Evolutionary conservation across 2,888 invertebrate species (phyloP), one percentile per base, ranked within the genome.

Genomic region (Chouioia cunea): DNA sequence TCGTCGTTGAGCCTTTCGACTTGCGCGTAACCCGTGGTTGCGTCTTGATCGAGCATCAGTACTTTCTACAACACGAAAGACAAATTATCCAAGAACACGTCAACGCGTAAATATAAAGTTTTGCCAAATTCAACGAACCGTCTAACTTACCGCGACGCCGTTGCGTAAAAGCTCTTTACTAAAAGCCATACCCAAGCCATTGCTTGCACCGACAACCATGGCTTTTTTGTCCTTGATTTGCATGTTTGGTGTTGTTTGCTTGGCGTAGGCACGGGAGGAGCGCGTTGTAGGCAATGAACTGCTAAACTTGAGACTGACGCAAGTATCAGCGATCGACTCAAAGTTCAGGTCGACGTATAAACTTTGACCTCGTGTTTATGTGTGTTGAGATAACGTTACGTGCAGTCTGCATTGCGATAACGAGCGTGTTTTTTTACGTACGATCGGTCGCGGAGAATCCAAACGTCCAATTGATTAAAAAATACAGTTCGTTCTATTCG

Each of bases 171-270:
- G 71, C 74, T 84, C 84, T 23, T 77, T 80, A 70, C 79, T 76
- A 27, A 82, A 81, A 15, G 78, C 78, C 18, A 82, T 43, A 14
- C 84, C 83, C 23, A 83, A 68, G 46, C 75, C 79, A 58, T 79
- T 79, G 10, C 82, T 79, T 14, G 78, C 81, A 16, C 85, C 84
- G 4, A 81, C 83, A 8, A 85, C 76, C 43, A 85, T 76, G 2
- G 78, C 84, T 58, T 77, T 79, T 75, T 85, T 85, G 46, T 84
- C 83, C 66, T 83, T 84, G 57, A 85, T 81, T 70, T 83, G 83
- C 84, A 85, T 85, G 4, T 63, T 70, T 36, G 36, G 27, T 36
- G 2, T 36, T 3, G 1, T 10, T 36, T 36, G 6, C 12, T 10
- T 3, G 12, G 1, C 10, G 6, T 12, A 10, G 10, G 2, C 36